phyloP scores from a whole-genome alignment of 2,113 vertebrate genomes.

The Hippoglossus stenolepis region DNA sequence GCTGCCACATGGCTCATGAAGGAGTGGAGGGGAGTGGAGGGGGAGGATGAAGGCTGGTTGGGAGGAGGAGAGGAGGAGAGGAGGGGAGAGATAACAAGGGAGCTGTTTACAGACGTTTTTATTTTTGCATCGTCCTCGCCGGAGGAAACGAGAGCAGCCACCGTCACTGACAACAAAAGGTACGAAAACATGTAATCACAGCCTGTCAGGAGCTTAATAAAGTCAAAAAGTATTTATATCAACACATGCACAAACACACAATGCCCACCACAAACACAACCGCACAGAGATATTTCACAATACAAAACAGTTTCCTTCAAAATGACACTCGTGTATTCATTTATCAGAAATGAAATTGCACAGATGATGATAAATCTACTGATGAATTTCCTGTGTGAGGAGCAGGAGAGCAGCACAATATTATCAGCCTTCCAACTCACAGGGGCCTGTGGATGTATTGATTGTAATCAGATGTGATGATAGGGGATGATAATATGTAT shows the following conservation, averaged over 20 bases:
- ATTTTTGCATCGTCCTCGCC: constrained; percentile 59
- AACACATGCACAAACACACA: constrained; percentile 28
- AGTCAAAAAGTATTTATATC: constrained; percentile 65
- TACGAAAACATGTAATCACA: constrained; percentile 56
- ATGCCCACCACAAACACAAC: constrained; percentile 21
- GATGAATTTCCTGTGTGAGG: too few species aligned
- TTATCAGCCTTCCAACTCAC: constrained; percentile 13
- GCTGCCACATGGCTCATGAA: constrained; percentile 21
- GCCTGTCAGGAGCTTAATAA: constrained; percentile 62
- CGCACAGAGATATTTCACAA: constrained; percentile 1
- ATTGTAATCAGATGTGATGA: not conserved
- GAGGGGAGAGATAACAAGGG: constrained; percentile 35
- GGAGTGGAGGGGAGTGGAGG: not conserved
- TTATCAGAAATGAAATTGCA: not conserved
- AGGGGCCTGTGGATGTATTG: constrained; percentile 38
- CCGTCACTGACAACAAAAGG: constrained; percentile 49
- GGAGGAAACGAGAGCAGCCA: constrained; percentile 48
- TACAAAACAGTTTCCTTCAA: constrained; percentile 14
- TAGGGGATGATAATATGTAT: not conserved
- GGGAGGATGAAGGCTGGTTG: not conserved
- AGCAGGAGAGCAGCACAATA: not conserved
- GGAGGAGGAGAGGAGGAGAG: constrained; percentile 4
- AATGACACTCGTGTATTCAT: not conserved
- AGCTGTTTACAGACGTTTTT: constrained; percentile 50
- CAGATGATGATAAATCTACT: not conserved